Conservation (phyloP, 2,888 invertebrate genomes). For the Drosophila suboccidentalis region DNA sequence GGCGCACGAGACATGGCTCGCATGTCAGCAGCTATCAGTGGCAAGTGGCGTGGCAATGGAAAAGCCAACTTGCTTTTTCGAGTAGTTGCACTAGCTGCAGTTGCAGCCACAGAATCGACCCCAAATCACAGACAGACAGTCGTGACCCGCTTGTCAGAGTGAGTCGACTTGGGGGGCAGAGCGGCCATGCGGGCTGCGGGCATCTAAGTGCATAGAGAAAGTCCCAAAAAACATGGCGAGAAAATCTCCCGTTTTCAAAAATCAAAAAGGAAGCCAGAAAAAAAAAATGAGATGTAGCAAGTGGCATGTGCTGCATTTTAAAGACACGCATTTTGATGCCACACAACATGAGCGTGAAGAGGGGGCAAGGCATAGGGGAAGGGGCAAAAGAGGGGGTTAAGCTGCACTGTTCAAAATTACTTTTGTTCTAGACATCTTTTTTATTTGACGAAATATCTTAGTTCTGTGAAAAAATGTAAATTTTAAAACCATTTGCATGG, state of each 20-base stretch:
- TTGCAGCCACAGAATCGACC: constrained; percentile 59
- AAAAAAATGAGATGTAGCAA: constrained; percentile 24
- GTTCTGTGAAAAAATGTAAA: no score
- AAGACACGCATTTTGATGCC: constrained; percentile 49
- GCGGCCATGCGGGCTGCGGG: background rate
- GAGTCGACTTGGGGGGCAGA: background rate
- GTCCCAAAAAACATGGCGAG: constrained; percentile 7
- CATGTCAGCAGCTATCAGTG: constrained; percentile 37
- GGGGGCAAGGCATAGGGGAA: background rate
- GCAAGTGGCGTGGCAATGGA: background rate
- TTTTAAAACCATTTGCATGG: no score
- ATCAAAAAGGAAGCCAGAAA: background rate
- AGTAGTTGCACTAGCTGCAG: constrained; percentile 31
- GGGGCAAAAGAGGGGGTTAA: no score
- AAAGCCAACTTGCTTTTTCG: constrained; percentile 1
- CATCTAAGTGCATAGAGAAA: constrained; percentile 9
- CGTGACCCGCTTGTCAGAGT: constrained; percentile 48
- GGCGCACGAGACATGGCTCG: constrained; percentile 47
- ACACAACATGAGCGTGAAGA: background rate
- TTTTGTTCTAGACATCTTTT: background rate
- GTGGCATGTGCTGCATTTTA: constrained; percentile 51
- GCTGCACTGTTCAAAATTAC: background rate
- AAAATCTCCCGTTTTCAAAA: constrained; percentile 7
- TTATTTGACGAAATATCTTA: background rate
- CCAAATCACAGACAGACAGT: constrained; percentile 56